Conservation (phyloP, 2,113 vertebrate genomes). For the Antechinus stuartii region DNA sequence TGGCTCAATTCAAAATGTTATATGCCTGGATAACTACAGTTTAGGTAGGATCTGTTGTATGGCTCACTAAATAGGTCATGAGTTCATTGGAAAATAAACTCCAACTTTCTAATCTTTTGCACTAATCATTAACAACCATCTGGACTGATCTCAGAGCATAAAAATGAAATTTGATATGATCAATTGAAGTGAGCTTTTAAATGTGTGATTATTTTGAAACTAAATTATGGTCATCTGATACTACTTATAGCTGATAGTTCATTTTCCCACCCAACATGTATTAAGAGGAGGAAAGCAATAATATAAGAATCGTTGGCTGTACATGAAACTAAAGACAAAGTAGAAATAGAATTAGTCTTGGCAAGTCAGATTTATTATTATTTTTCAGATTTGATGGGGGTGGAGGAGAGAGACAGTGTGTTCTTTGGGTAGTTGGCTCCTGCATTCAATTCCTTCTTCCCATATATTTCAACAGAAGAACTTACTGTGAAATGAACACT, state of each 20-base stretch:
- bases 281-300: slow-evolving; percentile 46
- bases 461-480: background rate
- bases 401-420: slow-evolving; percentile 33
- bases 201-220: slow-evolving; percentile 56
- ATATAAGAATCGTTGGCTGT: background rate
- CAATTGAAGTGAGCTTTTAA: slow-evolving; percentile 46
- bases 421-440: slow-evolving; percentile 46
- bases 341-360: slow-evolving; percentile 56
- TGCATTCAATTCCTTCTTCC: slow-evolving; percentile 33
- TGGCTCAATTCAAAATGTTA: slow-evolving; percentile 66
- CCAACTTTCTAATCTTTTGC: slow-evolving; percentile 38
- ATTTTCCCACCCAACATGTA: slow-evolving; percentile 4
- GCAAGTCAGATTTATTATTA: slow-evolving; percentile 68
- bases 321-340: slow-evolving; percentile 52
- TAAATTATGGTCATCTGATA: background rate
- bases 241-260: slow-evolving; percentile 4
- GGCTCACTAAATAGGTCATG: background rate
- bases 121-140: slow-evolving; percentile 13
- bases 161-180: slow-evolving; percentile 1
- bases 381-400: slow-evolving; percentile 32
- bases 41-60: slow-evolving; percentile 53
- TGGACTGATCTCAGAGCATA: slow-evolving; percentile 37
- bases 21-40: slow-evolving; percentile 39
- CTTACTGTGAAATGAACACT: background rate
- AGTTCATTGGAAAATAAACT: background rate